A percentile compares a stretch with the other conserved stretches of the same genome.
Conservation (phyloP, 2,113 vertebrate genomes). For the Sylvietta virens region DNA sequence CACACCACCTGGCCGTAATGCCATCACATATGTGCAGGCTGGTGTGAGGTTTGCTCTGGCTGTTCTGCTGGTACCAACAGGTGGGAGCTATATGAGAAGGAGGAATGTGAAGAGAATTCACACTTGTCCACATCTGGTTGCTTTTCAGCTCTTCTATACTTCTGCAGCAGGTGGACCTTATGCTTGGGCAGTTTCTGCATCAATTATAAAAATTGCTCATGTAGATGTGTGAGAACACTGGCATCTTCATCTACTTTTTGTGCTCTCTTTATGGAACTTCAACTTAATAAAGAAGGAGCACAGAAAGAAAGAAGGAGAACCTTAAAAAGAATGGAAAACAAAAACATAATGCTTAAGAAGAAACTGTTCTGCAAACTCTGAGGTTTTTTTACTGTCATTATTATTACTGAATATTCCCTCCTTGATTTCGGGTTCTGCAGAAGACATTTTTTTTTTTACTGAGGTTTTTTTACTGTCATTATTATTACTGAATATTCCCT, state of each 20-base stretch:
- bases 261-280: neutral
- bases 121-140: neutral
- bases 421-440: neutral
- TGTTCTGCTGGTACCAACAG: neutral
- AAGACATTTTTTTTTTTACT: no score
- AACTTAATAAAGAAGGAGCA: neutral
- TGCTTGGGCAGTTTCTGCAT: neutral
- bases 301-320: neutral
- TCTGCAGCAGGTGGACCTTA: neutral
- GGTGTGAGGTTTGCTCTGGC: neutral
- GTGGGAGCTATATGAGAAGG: neutral
- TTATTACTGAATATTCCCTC: neutral
- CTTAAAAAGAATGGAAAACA: neutral
- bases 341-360: neutral
- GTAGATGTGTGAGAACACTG: neutral
- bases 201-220: neutral
- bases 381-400: neutral
- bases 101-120: neutral
- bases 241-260: neutral
- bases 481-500: neutral
- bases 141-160: neutral
- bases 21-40: neutral
- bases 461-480: neutral
- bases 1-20: neutral
- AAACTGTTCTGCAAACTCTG: neutral